phyloP scores from a whole-genome alignment of 2,888 invertebrate species.

The Mylabris sibirica region DNA sequence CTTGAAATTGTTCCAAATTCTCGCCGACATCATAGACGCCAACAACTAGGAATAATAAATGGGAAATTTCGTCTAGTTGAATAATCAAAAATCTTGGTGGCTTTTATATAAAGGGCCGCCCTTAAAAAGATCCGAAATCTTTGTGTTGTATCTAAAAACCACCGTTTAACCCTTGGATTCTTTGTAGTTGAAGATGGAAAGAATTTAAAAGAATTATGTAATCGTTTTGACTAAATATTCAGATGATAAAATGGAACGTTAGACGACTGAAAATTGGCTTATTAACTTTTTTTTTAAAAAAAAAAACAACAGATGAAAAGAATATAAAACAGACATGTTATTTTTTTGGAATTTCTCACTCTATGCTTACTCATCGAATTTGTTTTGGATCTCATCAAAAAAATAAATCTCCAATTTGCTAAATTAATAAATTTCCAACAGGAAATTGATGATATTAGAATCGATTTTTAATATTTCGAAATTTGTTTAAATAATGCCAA shows the following conservation, averaged over 20 bases:
- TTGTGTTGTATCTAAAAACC: neutral
- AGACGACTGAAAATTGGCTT: constrained; percentile 5
- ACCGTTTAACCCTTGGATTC: neutral
- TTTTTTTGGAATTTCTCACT: neutral
- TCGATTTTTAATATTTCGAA: constrained; percentile 12
- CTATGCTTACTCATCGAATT: too few relatives aligned
- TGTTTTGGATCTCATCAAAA: neutral
- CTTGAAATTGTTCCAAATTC: neutral
- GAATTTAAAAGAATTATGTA: constrained; percentile 2
- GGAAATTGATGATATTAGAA: neutral
- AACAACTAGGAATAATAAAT: neutral
- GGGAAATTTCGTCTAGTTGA: too few relatives aligned
- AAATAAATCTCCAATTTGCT: neutral
- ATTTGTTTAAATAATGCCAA: neutral
- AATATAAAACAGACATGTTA: neutral
- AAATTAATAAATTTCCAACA: neutral
- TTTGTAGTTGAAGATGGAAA: neutral
- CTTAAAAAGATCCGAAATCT: neutral
- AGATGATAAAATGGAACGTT: neutral
- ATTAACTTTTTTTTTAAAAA: neutral
- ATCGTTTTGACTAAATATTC: constrained; percentile 2
- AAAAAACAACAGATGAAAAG: neutral
- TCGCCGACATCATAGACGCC: neutral
- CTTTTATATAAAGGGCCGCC: neutral
- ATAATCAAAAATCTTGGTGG: neutral